Percentiles rank a stretch among this genome's conserved stretches.
phyloP scores from a whole-genome alignment of 2,797 vertebrate species.

The Kryptolebias ocellatus region DNA sequence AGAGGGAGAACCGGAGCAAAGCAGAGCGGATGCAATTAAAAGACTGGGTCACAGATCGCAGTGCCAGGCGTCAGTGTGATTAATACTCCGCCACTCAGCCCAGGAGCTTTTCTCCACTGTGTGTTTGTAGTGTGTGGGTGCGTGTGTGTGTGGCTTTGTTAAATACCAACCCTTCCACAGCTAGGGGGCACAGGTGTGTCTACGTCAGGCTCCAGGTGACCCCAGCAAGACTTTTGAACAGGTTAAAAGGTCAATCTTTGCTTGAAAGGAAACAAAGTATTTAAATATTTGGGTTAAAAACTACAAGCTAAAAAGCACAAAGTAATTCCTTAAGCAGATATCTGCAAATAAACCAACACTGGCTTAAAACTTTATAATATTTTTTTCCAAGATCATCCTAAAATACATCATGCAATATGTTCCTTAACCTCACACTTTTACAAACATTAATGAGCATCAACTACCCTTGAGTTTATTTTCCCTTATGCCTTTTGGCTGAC shows the following conservation, averaged over 20 bases:
- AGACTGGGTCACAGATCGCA: conserved; percentile 80
- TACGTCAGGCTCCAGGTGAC: not conserved
- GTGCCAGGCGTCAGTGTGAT: conserved; percentile 75
- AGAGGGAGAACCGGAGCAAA: conserved; percentile 70
- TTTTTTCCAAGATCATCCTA: not conserved
- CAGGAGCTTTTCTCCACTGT: conserved; percentile 60
- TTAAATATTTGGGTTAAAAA: not conserved
- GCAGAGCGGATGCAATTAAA: conserved; percentile 84
- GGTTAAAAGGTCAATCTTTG: not conserved
- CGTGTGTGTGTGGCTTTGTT: conserved; percentile 27
- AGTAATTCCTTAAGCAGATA: not conserved
- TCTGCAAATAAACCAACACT: not conserved
- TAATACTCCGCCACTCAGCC: conserved; percentile 76
- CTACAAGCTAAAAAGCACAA: not conserved
- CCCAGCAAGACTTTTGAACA: not conserved
- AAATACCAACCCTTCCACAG: conserved; percentile 32
- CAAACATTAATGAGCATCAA: conserved; percentile 42
- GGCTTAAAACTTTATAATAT: not conserved
- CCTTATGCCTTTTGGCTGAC: conserved; percentile 28
- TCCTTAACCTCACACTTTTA: conserved; percentile 24
- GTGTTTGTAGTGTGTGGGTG: conserved; percentile 12
- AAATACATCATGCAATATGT: conserved; percentile 11
- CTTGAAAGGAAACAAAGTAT: not conserved
- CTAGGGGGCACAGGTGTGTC: conserved; percentile 62
- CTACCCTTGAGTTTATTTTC: conserved; percentile 15